A percentile compares a stretch with the other conserved stretches of the same genome.
These are phyloP conservation scores for Beroe forskalii DNA, from an alignment of 37 sponge, comb jelly and placozoan species.

Conservation along the genomic window DNA sequence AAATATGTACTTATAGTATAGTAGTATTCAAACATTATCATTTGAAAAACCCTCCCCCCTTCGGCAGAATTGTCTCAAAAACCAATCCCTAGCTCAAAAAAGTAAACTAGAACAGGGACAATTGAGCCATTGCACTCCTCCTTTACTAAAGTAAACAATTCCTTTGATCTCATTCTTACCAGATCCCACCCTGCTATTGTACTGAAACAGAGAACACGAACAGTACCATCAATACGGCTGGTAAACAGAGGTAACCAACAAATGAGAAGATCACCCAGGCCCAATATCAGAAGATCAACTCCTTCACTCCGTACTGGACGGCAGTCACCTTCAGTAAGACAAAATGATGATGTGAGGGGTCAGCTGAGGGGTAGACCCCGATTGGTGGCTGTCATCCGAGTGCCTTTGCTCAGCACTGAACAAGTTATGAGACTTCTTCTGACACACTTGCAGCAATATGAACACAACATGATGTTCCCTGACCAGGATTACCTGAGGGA, in stretches of 20 bases:
- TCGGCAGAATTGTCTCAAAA: too few species aligned
- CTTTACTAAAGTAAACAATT: too few species aligned
- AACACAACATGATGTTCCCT: slow-evolving; percentile 4
- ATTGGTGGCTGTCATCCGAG: slow-evolving; percentile 21
- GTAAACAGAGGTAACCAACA: not conserved
- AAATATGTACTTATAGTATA: too few species aligned
- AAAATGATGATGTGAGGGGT: not conserved
- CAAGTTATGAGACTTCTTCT: not conserved
- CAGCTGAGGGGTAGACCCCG: not conserved
- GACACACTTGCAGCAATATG: not conserved
- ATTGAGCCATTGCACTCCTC: too few species aligned
- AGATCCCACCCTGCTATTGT: slow-evolving; percentile 4
- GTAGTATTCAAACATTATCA: too few species aligned
- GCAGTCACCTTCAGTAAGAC: too few species aligned
- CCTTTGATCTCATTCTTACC: too few species aligned
- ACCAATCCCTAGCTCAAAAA: too few species aligned
- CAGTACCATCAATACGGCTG: slow-evolving; percentile 1
- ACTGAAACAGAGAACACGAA: not conserved
- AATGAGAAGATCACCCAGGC: not conserved
- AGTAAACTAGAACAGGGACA: too few species aligned
- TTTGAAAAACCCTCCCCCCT: too few species aligned
- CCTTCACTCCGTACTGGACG: not conserved
- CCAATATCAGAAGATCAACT: not conserved
- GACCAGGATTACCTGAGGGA: not conserved
- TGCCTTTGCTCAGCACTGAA: not conserved